Evolutionary conservation across 2,113 vertebrate genomes (phyloP).

Genomic region (Corythoichthys haematopterus): DNA sequence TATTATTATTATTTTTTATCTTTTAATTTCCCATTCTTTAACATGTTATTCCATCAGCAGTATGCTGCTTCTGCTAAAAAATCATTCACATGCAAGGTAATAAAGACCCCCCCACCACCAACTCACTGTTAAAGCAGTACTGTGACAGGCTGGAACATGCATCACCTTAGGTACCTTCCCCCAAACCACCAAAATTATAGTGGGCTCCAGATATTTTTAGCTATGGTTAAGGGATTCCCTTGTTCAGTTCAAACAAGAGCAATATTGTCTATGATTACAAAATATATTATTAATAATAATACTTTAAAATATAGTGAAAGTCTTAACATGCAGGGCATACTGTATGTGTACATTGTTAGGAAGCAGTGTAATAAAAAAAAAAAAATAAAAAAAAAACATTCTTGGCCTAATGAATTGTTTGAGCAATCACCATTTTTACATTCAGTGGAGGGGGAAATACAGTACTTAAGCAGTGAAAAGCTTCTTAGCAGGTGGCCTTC

Average conservation of each 20-base stretch:
- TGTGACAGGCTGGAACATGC: background rate
- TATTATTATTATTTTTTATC: no score
- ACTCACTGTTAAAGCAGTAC: background rate
- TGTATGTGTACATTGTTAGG: no score
- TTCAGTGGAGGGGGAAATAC: background rate
- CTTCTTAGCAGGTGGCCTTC: slow-evolving; percentile 37
- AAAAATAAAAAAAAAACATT: background rate
- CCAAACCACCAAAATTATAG: background rate
- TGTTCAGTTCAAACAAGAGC: background rate
- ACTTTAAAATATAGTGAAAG: no score
- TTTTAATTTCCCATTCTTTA: slow-evolving; percentile 4
- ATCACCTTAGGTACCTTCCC: background rate
- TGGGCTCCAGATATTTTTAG: background rate
- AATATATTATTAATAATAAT: background rate
- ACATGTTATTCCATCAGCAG: slow-evolving; percentile 5
- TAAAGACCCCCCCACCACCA: background rate
- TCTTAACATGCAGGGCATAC: no score
- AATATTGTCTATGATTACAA: background rate
- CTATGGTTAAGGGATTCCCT: background rate
- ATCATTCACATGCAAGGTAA: slow-evolving; percentile 12
- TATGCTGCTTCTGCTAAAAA: slow-evolving; percentile 2
- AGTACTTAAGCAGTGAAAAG: slow-evolving; percentile 33
- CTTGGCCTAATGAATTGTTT: slow-evolving; percentile 26
- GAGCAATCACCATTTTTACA: background rate
- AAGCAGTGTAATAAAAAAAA: no score